Percentiles rank a stretch among this genome's conserved stretches.
These are phyloP conservation scores for Tetragonula carbonaria DNA, from an alignment of 2,888 invertebrate genomes.

Conservation along the genomic window DNA sequence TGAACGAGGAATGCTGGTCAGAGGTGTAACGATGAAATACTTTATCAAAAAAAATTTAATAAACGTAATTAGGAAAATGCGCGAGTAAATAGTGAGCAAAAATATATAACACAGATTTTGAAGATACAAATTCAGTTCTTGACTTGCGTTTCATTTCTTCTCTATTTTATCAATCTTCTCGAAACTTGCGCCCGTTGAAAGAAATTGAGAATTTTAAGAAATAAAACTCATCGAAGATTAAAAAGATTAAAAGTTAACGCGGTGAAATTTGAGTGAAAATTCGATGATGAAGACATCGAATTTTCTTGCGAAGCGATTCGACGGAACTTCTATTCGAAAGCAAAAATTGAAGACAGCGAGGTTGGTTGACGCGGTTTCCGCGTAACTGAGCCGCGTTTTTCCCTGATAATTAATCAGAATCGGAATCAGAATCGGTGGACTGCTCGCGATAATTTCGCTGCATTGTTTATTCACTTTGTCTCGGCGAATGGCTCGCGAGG, in stretches of 20 bases:
- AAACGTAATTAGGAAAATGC: too few species aligned
- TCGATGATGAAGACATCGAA: neutral
- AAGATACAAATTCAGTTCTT: neutral
- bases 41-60: too few species aligned
- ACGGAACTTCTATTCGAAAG: neutral
- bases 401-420: constrained; percentile 20
- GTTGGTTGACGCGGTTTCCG: neutral
- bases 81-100: too few species aligned
- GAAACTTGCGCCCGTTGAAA: neutral
- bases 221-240: neutral
- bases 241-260: neutral
- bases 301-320: neutral
- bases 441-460: constrained; percentile 55
- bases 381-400: neutral
- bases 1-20: too few species aligned
- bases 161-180: neutral
- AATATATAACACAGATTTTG: neutral
- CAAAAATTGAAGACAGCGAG: neutral
- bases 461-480: constrained; percentile 72
- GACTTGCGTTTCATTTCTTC: neutral
- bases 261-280: neutral
- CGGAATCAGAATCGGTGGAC: constrained; percentile 49
- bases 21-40: too few species aligned
- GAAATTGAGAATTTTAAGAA: neutral
- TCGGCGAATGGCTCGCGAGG: constrained; percentile 59